These are phyloP conservation scores for Sandelia bainsii DNA, from an alignment of 2,797 vertebrate genomes.

Conservation along the genomic window DNA sequence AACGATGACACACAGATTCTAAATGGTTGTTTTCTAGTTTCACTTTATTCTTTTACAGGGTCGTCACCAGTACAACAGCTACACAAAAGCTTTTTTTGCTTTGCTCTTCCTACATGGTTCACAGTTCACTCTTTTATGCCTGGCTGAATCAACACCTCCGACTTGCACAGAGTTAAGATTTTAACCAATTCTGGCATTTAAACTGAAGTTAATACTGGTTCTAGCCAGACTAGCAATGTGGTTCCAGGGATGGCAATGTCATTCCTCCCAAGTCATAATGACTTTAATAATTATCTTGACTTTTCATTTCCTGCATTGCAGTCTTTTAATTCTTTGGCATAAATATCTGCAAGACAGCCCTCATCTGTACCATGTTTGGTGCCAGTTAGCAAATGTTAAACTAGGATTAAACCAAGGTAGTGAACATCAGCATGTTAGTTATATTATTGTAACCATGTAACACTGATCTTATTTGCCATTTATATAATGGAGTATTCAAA, in stretches of 20 bases:
- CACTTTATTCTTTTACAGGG: slow-evolving; percentile 17
- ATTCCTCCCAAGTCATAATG: no score
- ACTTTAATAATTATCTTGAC: no score
- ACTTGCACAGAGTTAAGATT: slow-evolving; percentile 21
- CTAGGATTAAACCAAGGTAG: no score
- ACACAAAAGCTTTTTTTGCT: slow-evolving; percentile 20
- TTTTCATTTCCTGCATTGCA: no score
- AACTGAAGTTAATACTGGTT: background rate
- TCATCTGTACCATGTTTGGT: no score
- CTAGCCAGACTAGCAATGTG: background rate
- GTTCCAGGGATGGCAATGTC: background rate
- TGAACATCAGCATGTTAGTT: no score
- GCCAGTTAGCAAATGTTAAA: no score
- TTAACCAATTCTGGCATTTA: background rate
- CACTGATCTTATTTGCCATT: no score
- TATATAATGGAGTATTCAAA: no score
- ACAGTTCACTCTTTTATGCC: slow-evolving; percentile 34
- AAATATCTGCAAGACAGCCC: no score
- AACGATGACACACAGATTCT: background rate
- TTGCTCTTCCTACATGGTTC: slow-evolving; percentile 46
- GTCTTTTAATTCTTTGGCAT: no score
- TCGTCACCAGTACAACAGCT: slow-evolving; percentile 13
- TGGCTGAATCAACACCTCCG: slow-evolving; percentile 22
- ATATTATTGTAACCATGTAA: no score
- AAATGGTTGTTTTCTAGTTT: slow-evolving; percentile 20